Evolutionary conservation across 64 coral and sea anemone genomes (phyloP).

Genomic region (Stylophora pistillata): DNA sequence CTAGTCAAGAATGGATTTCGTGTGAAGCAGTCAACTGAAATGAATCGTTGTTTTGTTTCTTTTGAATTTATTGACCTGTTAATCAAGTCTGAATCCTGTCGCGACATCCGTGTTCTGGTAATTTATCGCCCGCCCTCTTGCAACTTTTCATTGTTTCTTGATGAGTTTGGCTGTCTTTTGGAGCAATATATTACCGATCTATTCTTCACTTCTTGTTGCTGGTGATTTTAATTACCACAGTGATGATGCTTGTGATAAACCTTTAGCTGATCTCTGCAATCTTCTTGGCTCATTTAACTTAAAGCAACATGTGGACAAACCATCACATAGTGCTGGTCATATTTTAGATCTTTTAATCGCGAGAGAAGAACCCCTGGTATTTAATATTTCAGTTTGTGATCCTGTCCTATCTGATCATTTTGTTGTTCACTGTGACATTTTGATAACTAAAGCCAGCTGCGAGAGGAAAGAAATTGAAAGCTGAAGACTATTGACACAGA

Average conservation of each 20-base stretch:
- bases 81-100: neutral
- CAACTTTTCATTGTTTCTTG: neutral
- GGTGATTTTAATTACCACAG: constrained; percentile 40
- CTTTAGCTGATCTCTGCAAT: neutral
- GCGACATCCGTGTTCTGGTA: neutral
- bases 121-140: constrained; percentile 25
- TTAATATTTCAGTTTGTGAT: neutral
- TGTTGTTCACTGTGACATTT: too few species aligned
- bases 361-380: too few species aligned
- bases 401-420: too few species aligned
- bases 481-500: too few species aligned
- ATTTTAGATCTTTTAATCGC: constrained; percentile 35
- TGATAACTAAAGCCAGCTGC: too few species aligned
- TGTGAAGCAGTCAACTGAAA: neutral
- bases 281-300: constrained; percentile 33
- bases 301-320: constrained; percentile 7
- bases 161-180: constrained; percentile 27
- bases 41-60: neutral
- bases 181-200: constrained; percentile 22
- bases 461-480: too few species aligned
- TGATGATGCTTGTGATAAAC: neutral
- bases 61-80: constrained; percentile 31
- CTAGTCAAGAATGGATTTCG: neutral
- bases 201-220: constrained; percentile 14
- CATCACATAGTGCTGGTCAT: constrained; percentile 22